phyloP scores from a whole-genome alignment of 2,888 invertebrate genomes.

The Drosophila meridionalis region DNA sequence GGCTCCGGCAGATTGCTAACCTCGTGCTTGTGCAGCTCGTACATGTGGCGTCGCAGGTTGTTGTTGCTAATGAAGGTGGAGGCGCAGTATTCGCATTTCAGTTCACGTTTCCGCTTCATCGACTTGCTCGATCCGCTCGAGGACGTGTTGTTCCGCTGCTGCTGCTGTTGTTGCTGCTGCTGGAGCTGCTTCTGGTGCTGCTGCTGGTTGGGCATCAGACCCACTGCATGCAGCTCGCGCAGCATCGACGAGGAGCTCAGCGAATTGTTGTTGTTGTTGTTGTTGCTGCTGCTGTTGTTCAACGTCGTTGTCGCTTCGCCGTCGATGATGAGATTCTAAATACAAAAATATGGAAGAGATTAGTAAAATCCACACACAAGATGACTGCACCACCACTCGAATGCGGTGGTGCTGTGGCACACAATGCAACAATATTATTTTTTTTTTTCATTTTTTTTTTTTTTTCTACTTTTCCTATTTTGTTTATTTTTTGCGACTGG shows the following conservation, averaged over 20 bases:
- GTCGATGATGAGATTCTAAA: conserved; percentile 66
- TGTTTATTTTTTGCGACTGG: conserved; percentile 81
- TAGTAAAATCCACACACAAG: conserved; percentile 25
- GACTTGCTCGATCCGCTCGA: conserved; percentile 63
- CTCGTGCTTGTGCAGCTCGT: conserved; percentile 84
- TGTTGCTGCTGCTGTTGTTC: conserved; percentile 61
- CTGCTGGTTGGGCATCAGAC: conserved; percentile 81
- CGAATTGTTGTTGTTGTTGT: conserved; percentile 67
- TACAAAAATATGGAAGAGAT: conserved; percentile 25
- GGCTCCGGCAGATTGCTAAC: conserved; percentile 81
- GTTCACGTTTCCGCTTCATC: conserved; percentile 83
- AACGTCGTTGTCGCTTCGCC: conserved; percentile 71
- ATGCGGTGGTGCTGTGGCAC: not conserved
- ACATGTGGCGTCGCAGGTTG: conserved; percentile 84
- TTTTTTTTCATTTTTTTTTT: not conserved
- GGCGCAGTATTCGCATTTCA: conserved; percentile 84
- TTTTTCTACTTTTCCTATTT: conserved; percentile 1
- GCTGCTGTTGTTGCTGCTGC: conserved; percentile 60
- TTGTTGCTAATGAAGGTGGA: conserved; percentile 85
- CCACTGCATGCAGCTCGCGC: conserved; percentile 83
- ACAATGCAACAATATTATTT: not conserved
- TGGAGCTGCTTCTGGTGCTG: conserved; percentile 52
- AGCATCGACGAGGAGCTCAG: conserved; percentile 73
- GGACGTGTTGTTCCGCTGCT: conserved; percentile 45
- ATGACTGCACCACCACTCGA: not conserved